Evolutionary conservation across 2,888 invertebrate genomes (phyloP).

Genomic region (Ichneumoninae sp.): DNA sequence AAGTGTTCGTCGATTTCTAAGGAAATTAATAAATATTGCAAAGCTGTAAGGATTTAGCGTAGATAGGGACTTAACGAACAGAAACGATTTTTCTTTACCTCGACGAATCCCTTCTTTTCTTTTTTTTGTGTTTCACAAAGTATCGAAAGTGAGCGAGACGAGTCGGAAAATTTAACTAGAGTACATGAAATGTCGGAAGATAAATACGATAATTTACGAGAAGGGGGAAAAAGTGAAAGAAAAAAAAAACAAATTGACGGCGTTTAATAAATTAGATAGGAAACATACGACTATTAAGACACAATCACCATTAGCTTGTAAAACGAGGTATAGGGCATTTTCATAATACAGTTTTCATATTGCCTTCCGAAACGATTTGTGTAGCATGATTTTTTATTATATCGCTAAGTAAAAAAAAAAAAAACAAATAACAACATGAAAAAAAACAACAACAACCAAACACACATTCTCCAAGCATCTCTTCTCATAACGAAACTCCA

Average conservation of each 20-base stretch:
- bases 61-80: slow-evolving; percentile 59
- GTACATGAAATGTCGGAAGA: slow-evolving; percentile 39
- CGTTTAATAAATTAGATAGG: slow-evolving; percentile 78
- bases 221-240: background rate
- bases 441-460: slow-evolving; percentile 23
- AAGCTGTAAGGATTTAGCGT: slow-evolving; percentile 62
- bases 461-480: slow-evolving; percentile 66
- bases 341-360: slow-evolving; percentile 79
- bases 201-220: slow-evolving; percentile 1
- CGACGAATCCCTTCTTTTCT: slow-evolving; percentile 56
- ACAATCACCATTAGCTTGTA: slow-evolving; percentile 80
- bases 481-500: slow-evolving; percentile 74
- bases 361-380: slow-evolving; percentile 80
- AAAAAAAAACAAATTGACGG: slow-evolving; percentile 72
- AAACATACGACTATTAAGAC: slow-evolving; percentile 76
- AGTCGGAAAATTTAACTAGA: slow-evolving; percentile 72
- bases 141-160: slow-evolving; percentile 71
- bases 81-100: slow-evolving; percentile 44
- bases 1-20: slow-evolving; percentile 76
- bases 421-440: background rate
- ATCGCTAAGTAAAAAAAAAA: slow-evolving; percentile 50
- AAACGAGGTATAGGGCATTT: slow-evolving; percentile 79
- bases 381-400: slow-evolving; percentile 74
- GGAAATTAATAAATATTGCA: slow-evolving; percentile 68
- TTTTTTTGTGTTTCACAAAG: slow-evolving; percentile 66